phyloP scores from a whole-genome alignment of 2,113 vertebrate species.

The Pollimyrus isidori region DNA sequence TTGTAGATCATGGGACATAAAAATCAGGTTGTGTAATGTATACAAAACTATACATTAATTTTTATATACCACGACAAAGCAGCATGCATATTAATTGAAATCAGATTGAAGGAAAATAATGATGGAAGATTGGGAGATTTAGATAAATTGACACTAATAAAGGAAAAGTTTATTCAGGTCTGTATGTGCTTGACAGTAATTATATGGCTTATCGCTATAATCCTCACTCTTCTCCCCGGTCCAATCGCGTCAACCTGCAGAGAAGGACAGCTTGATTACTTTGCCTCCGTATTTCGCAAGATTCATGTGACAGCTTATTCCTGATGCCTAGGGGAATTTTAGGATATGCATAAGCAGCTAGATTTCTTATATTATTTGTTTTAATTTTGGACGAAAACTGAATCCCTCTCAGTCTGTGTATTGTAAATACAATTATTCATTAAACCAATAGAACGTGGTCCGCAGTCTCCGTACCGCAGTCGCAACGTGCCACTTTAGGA shows the following conservation, averaged over 20 bases:
- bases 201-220: background rate
- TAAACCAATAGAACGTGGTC: background rate
- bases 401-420: background rate
- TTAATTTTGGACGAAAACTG: background rate
- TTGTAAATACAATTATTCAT: background rate
- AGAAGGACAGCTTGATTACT: background rate
- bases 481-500: slow-evolving; percentile 26
- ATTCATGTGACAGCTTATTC: background rate
- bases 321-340: background rate
- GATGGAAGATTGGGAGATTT: background rate
- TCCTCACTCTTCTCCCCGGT: background rate
- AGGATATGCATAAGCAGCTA: background rate
- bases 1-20: background rate
- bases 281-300: background rate
- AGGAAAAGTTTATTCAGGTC: background rate
- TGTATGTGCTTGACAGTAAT: background rate
- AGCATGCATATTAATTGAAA: background rate
- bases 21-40: background rate
- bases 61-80: background rate
- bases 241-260: background rate
- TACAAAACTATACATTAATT: background rate
- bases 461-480: slow-evolving; percentile 30
- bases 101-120: background rate
- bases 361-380: background rate
- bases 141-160: background rate